Percentiles rank a stretch among this genome's conserved stretches.
Evolutionary conservation across 53 echinoderm and acorn worm genomes (phyloP).

Genomic region (Zoroaster sp.): DNA sequence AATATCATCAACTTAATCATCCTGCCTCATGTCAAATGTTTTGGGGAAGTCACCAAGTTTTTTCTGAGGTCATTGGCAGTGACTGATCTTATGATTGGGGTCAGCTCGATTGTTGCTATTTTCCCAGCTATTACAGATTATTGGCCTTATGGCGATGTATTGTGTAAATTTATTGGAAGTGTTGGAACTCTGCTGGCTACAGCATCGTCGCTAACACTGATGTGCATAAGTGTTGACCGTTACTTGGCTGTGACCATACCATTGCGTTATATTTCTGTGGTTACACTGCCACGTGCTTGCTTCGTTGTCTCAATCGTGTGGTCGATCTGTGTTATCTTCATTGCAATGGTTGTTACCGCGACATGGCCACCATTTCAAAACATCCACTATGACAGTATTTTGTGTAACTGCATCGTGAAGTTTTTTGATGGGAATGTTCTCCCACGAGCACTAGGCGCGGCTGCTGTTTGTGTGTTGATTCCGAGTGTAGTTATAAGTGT

Average conservation of each 20-base stretch:
- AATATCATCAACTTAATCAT: slow-evolving; percentile 25
- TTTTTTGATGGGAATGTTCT: slow-evolving; percentile 9
- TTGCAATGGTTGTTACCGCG: neutral
- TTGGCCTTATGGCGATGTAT: slow-evolving; percentile 30
- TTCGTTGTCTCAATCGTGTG: neutral
- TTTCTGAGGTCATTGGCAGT: slow-evolving; percentile 32
- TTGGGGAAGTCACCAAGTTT: slow-evolving; percentile 26
- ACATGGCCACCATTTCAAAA: slow-evolving; percentile 15
- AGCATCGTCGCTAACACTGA: slow-evolving; percentile 20
- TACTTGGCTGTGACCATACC: slow-evolving; percentile 29
- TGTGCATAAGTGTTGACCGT: slow-evolving; percentile 43
- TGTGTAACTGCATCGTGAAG: slow-evolving; percentile 15
- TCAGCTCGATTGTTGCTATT: neutral
- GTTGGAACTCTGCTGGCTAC: slow-evolving; percentile 6
- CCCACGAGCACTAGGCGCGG: neutral
- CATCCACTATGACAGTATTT: neutral
- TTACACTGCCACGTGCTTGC: neutral
- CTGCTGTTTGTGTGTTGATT: neutral
- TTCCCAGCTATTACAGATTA: neutral
- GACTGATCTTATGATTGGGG: slow-evolving; percentile 1
- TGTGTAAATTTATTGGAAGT: slow-evolving; percentile 23
- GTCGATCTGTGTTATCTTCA: neutral
- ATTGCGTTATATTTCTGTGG: slow-evolving; percentile 1
- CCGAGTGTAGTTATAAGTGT: neutral
- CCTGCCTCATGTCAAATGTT: neutral